Conservation (phyloP, 2,797 vertebrate species). For the Sebastes alutus region DNA sequence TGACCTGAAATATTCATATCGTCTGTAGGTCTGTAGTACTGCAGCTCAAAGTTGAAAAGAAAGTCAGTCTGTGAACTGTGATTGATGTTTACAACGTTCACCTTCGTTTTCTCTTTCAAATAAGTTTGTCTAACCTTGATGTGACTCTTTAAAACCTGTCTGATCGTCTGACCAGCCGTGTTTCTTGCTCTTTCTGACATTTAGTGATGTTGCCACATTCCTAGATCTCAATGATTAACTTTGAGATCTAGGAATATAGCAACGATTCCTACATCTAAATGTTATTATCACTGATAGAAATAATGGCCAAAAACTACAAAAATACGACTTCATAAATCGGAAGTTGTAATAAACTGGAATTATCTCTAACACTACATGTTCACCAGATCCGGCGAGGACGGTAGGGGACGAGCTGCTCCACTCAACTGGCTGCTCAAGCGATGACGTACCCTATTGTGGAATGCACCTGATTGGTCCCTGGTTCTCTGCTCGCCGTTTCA, state of each 20-base stretch:
- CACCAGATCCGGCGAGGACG: no score
- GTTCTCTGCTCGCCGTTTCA: no score
- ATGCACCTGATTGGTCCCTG: no score
- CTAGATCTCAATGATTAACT: neutral
- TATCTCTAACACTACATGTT: neutral
- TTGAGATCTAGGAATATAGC: neutral
- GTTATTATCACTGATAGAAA: neutral
- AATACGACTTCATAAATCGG: neutral
- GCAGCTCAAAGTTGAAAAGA: neutral
- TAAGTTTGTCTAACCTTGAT: neutral
- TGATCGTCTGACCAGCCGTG: neutral
- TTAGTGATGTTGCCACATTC: neutral
- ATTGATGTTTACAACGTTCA: neutral
- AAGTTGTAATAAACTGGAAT: slow-evolving; percentile 4
- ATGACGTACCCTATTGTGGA: no score
- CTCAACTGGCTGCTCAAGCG: no score
- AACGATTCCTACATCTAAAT: neutral
- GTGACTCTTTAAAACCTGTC: neutral
- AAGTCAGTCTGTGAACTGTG: neutral
- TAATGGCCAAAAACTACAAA: neutral
- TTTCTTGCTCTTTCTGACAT: neutral
- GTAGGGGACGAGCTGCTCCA: no score
- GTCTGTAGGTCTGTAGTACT: neutral
- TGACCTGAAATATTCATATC: no score
- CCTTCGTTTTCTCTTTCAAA: neutral